Evolutionary conservation across 2,797 vertebrate genomes (phyloP).

Genomic region (Falco novaeseelandiae): DNA sequence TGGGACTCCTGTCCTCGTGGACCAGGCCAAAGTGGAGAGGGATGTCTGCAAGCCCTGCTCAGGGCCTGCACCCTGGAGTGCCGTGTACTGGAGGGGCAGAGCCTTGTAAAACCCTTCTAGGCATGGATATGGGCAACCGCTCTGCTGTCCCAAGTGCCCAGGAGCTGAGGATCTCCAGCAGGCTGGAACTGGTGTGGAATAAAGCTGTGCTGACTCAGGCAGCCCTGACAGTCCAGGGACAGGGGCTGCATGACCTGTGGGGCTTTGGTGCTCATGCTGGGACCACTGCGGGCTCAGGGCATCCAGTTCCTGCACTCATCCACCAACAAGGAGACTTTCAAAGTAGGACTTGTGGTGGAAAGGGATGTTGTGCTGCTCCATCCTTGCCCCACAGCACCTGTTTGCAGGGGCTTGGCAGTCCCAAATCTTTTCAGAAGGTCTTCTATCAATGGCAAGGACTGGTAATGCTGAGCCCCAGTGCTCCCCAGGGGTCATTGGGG

Average conservation of each 20-base stretch:
- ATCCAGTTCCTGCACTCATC: neutral
- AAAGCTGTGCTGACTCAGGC: neutral
- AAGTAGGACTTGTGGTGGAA: neutral
- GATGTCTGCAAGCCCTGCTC: neutral
- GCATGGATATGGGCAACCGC: neutral
- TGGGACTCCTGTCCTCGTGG: neutral
- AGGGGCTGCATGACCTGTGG: rapidly evolving
- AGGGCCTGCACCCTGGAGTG: neutral
- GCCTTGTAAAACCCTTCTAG: neutral
- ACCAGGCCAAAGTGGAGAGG: neutral
- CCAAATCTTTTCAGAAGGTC: neutral
- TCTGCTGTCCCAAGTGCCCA: neutral
- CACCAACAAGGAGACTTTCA: neutral
- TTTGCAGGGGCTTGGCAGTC: neutral
- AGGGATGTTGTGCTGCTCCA: neutral
- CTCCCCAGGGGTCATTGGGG: rapidly evolving
- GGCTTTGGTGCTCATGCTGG: neutral
- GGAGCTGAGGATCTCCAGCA: neutral
- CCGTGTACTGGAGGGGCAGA: neutral
- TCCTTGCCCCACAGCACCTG: neutral
- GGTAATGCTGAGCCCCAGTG: neutral
- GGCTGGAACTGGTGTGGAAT: neutral
- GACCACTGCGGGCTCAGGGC: neutral
- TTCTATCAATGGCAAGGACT: neutral
- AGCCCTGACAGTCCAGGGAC: neutral